phyloP scores from a whole-genome alignment of 1,140 invertebrate genomes.

The Drosophila mayri region DNA sequence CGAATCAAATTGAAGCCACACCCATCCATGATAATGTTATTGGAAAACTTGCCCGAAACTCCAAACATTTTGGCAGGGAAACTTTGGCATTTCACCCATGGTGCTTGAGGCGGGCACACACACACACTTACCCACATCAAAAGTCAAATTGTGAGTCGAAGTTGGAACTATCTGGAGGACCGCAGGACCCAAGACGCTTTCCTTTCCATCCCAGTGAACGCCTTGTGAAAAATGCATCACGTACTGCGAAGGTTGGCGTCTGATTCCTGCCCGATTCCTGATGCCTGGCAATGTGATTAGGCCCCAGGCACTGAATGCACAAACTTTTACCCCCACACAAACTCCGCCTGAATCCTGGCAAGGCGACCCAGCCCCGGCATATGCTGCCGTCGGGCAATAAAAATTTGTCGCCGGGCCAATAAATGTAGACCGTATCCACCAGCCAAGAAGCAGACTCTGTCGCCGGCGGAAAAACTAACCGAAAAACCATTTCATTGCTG shows the following conservation, averaged over 20 bases:
- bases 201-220: constrained; percentile 29
- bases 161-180: constrained; percentile 52
- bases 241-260: constrained; percentile 61
- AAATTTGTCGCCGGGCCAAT: constrained; percentile 80
- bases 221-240: constrained; percentile 77
- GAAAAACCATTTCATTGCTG: constrained; percentile 71
- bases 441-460: constrained; percentile 14
- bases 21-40: constrained; percentile 22
- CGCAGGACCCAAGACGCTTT: constrained; percentile 12
- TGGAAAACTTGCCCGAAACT: constrained; percentile 41
- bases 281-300: constrained; percentile 75
- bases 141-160: constrained; percentile 72
- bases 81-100: constrained; percentile 53
- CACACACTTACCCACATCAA: constrained; percentile 63
- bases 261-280: constrained; percentile 24
- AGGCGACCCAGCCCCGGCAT: constrained; percentile 32
- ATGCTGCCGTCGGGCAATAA: constrained; percentile 74
- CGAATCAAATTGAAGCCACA: constrained; percentile 17
- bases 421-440: constrained; percentile 60
- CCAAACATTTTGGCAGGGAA: constrained; percentile 45
- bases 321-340: constrained; percentile 55
- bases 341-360: not conserved
- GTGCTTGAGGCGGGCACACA: constrained; percentile 50
- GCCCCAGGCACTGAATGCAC: constrained; percentile 51
- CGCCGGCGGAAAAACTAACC: constrained; percentile 39